Conservation (phyloP, 2,113 vertebrate species). For the Mirounga angustirostris region DNA sequence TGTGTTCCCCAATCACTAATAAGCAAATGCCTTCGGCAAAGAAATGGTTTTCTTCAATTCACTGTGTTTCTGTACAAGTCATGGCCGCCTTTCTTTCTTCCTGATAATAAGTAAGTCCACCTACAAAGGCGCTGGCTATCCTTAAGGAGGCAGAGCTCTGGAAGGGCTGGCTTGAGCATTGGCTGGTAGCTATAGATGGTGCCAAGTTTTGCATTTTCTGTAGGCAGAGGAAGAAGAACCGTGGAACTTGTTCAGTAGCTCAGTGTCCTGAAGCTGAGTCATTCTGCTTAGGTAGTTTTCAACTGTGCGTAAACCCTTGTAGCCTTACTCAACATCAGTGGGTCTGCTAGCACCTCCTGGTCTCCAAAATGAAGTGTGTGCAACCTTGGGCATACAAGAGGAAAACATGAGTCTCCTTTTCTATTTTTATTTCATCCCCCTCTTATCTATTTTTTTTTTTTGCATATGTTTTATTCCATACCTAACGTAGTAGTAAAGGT, state of each 20-base stretch:
- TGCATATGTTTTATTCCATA: background rate
- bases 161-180: rapidly evolving
- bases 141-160: background rate
- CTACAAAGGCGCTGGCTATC: rapidly evolving
- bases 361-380: background rate
- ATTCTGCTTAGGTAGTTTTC: background rate
- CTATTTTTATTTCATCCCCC: background rate
- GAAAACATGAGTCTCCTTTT: background rate
- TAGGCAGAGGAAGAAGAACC: background rate
- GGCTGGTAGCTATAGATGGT: background rate
- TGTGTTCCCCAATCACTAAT: rapidly evolving
- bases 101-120: rapidly evolving
- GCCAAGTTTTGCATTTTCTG: background rate
- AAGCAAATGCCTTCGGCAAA: background rate
- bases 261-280: rapidly evolving
- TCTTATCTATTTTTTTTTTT: background rate
- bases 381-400: background rate
- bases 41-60: background rate
- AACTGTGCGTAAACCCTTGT: background rate
- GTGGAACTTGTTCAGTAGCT: rapidly evolving
- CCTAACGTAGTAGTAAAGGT: background rate
- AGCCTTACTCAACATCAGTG: background rate
- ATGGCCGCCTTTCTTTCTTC: background rate
- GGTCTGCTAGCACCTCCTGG: rapidly evolving
- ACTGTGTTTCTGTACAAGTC: rapidly evolving